Evolutionary conservation across 2,797 vertebrate species (phyloP), one percentile per base, ranked within the genome.

Genomic region (Neoniphon sammara): DNA sequence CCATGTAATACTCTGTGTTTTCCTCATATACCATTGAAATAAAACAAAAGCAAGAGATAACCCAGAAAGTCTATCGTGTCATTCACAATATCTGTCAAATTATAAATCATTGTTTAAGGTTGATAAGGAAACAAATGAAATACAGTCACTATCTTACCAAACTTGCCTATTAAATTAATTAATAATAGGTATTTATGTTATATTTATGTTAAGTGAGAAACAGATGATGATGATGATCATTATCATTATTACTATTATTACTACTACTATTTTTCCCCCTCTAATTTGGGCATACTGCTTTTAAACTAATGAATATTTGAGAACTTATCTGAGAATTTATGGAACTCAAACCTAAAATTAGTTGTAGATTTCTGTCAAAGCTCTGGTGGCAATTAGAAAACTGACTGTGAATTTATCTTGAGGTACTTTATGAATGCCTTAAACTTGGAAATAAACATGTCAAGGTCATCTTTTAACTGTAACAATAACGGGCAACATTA

Each of bases 1-100:
- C 49, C 14, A 17, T 65, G 84, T 69, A 63, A 42, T 34, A 60
- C 58, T 49, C 44, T 71, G 71, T 84, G 39, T 58, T 68, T 0
- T 73, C 64, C 77, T 81, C 36, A 76, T 77, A 42, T 80, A 42
- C 76, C 76, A 70, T 74, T 55, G 50, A 84, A 91, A 90, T 91
- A 90, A 90, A 90, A 30, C 67, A 27, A 78, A 89, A 69, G 27
- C 10, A 64, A 77, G 86, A 78, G n/a, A 34, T 34, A 17, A 63
- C 12, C 9, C 17, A 59, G 9, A 17, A 3, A 34, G 46, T 59
- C 9, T 75, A 15, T 52, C 58, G 47, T 77, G 10, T 77, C 65
- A 9, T 73, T 66, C 55, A 31, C 25, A 66, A 18, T 42, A 5
- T 31, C 23, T n/a, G n/a, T 50, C 17, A 50, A 50, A 50, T 50